phyloP scores from a whole-genome alignment of 2,888 invertebrate species.

The Rhyacophila evoluta region DNA sequence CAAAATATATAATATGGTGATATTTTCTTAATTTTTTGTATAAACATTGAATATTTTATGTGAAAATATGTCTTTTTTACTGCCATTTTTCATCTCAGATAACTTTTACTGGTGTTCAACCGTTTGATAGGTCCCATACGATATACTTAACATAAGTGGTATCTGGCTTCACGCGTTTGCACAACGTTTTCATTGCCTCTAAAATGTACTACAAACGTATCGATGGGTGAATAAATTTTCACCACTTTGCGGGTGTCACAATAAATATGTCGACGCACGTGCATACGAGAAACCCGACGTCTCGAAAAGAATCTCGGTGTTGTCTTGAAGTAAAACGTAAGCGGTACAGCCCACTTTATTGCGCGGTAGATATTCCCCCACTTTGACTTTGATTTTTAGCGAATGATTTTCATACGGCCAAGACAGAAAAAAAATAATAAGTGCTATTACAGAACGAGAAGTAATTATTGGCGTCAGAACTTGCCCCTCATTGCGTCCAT shows the following conservation, averaged over 20 bases:
- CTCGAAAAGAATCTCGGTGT: slow-evolving; percentile 31
- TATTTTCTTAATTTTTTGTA: too few relatives aligned
- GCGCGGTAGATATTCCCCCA: neutral
- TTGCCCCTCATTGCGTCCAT: neutral
- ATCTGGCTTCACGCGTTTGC: neutral
- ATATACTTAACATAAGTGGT: too few relatives aligned
- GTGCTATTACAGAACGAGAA: neutral
- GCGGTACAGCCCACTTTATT: slow-evolving; percentile 23
- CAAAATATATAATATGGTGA: too few relatives aligned
- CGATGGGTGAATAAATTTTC: neutral
- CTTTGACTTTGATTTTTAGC: neutral
- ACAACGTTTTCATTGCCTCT: neutral
- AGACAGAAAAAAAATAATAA: neutral
- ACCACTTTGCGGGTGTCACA: neutral
- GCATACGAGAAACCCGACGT: slow-evolving; percentile 32
- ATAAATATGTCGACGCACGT: slow-evolving; percentile 28
- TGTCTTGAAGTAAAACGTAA: slow-evolving; percentile 39
- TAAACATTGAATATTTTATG: too few relatives aligned
- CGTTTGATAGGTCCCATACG: too few relatives aligned
- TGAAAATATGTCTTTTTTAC: too few relatives aligned
- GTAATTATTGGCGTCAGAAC: neutral
- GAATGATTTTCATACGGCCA: neutral
- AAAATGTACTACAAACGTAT: neutral
- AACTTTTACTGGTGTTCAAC: too few relatives aligned
- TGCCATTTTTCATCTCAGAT: too few relatives aligned